Base-by-base conservation (phyloP, 2,888 invertebrate genomes). In the Trichogramma dendrolimi region DNA sequence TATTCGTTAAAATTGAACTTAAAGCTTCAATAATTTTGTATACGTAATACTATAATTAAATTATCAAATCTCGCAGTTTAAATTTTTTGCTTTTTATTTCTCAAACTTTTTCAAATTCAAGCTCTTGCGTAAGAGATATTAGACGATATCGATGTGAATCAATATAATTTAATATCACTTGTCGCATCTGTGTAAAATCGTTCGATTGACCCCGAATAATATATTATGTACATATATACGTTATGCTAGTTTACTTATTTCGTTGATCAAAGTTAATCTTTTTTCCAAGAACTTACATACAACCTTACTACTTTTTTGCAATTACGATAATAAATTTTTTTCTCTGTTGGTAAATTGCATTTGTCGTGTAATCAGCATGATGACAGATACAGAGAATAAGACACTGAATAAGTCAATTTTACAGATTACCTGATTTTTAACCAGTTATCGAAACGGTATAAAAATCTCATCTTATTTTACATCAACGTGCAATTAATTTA, bases 121-220 rank as follows among this genome's bases (percentile, higher is more conserved):
- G 57, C 44, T 43, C 48, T 52, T 40, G 48, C 48, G 27, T 27
- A 44, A 52, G 44, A 27, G 41, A 61, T 47, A 53, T 49, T 60
- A 11, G 38, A 55, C 14, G 40, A 54, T 59, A 59, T 46, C 43
- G 46, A 58, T n/a, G 27, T 55, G 43, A 44, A 27, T 47, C 5
- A 44, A 46, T 55, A 52, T 42, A 14, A 50, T 55, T 7, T 27
- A 50, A 41, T 44, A 10, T 40, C 57, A 49, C 49, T 53, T 40
- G 40, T 44, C 39, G 57, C 50, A 55, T 52, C 49, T 56, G 46
- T 10, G 14, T 48, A 60, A 55, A 63, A 60, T 63, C 55, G 54
- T 61, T 61, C 55, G 58, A 53, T 51, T 55, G 63, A 63, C 60
- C 58, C 43, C 50, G 60, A 55, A 56, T 58, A 59, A 53, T 10